These are phyloP conservation scores for Sebastes reedi DNA, from an alignment of 2,797 vertebrate species.

Conservation along the genomic window DNA sequence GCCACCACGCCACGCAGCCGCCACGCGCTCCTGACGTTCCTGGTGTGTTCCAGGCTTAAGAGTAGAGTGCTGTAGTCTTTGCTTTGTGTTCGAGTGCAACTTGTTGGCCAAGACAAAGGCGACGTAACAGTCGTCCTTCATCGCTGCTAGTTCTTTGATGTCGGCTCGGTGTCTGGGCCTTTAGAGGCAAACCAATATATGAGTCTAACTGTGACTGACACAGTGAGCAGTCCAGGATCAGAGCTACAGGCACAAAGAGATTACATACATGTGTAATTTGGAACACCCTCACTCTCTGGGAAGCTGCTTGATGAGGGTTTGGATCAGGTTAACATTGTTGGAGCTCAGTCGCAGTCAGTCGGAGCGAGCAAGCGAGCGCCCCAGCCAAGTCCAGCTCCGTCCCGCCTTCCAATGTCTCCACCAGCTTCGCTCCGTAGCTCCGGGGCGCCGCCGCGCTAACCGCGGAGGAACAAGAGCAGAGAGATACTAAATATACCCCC, in stretches of 20 bases:
- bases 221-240: background rate
- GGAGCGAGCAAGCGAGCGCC: background rate
- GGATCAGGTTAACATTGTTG: slow-evolving; percentile 31
- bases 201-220: background rate
- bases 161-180: too few relatives aligned
- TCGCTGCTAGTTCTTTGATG: too few relatives aligned
- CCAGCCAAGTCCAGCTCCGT: slow-evolving; percentile 34
- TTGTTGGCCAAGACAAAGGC: too few relatives aligned
- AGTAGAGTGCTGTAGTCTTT: too few relatives aligned
- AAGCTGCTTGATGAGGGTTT: slow-evolving; percentile 29
- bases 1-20: too few relatives aligned
- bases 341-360: slow-evolving; percentile 22
- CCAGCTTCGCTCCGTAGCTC: slow-evolving; percentile 56
- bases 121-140: too few relatives aligned
- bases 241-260: background rate
- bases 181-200: background rate
- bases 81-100: too few relatives aligned
- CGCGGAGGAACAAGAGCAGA: slow-evolving; percentile 59
- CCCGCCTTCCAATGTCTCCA: slow-evolving; percentile 25
- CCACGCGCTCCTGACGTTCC: too few relatives aligned
- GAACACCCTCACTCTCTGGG: background rate
- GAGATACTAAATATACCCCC: slow-evolving; percentile 83
- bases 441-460: slow-evolving; percentile 48
- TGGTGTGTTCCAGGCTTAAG: too few relatives aligned
- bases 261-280: slow-evolving; percentile 10